Evolutionary conservation across 1,140 invertebrate genomes (phyloP), one percentile per base, ranked within the genome.

Genomic region (Arctopsyche grandis): DNA sequence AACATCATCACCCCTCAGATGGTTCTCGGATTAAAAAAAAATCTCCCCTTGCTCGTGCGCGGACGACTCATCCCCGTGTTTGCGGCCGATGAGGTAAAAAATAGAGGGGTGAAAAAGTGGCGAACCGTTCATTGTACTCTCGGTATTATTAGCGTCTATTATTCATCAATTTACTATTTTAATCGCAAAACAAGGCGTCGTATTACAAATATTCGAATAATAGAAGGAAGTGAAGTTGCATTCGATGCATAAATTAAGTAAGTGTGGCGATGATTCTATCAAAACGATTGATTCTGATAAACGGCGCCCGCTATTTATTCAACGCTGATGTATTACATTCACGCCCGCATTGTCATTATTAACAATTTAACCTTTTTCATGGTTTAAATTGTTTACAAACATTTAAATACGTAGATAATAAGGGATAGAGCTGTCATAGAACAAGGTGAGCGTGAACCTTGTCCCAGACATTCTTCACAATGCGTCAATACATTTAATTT

Each of bases 1-100:
- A 76, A 76, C 74, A 76, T 76, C 74, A 60, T 76, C 74, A 46
- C 74, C 74, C 74, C 74, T 76, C 56, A 56, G 29, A 21, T 43
- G 21, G 16, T 63, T 38, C 70, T 19, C 69, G 56, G 16, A 63
- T 16, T n/a, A 48, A 48, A 71, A 76, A 76, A 76, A 76, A 63
- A 76, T 19, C 74, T 38, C 56, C 74, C 73, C 74, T 26, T 22
- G 24, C 21, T 48, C 16, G 9, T 10, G 73, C 10, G 26, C 12
- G 4, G n/a, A 16, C 22, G 26, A 60, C 56, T 60, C 74, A 43
- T 76, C 26, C 69, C 56, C 38, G 16, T 71, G 38, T 71, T 52
- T 66, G 21, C 21, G 9, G 63, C 58, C 26, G 22, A 44, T 52
- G 26, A 63, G 56, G 74, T 63, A 58, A 58, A 76, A 76, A 76